Evolutionary conservation across 2,888 invertebrate genomes (phyloP).

Genomic region (Miltochrista miniata): DNA sequence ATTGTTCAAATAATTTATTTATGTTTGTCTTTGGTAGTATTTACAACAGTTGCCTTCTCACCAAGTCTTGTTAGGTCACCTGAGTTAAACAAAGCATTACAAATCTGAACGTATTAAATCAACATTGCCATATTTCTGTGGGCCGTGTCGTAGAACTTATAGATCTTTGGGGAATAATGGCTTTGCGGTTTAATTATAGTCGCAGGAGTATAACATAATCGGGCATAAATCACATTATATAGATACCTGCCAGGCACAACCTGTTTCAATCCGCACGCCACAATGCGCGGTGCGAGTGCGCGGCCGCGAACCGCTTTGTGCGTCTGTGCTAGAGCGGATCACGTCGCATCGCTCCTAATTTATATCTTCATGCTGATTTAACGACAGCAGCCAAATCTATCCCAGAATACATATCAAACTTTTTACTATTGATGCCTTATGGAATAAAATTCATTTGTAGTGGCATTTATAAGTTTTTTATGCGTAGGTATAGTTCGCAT

Average conservation of each 20-base stretch:
- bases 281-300: slow-evolving; percentile 57
- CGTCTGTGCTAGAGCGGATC: slow-evolving; percentile 57
- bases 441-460: slow-evolving; percentile 69
- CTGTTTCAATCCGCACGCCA: slow-evolving; percentile 81
- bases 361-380: slow-evolving; percentile 80
- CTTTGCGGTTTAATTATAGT: slow-evolving; percentile 78
- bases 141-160: slow-evolving; percentile 60
- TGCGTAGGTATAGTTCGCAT: slow-evolving; percentile 40
- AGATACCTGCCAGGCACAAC: slow-evolving; percentile 80
- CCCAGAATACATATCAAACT: slow-evolving; percentile 60
- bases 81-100: slow-evolving; percentile 32
- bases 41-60: neutral
- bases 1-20: no score
- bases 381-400: slow-evolving; percentile 60
- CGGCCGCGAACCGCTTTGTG: slow-evolving; percentile 56
- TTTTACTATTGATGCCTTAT: slow-evolving; percentile 60
- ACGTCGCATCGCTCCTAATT: slow-evolving; percentile 68
- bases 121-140: slow-evolving; percentile 58
- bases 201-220: slow-evolving; percentile 73
- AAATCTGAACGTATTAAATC: slow-evolving; percentile 63
- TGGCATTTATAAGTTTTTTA: slow-evolving; percentile 63
- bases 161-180: slow-evolving; percentile 74
- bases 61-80: slow-evolving; percentile 21
- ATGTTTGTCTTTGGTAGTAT: no score
- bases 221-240: slow-evolving; percentile 76